Conservation (phyloP, 2,797 vertebrate species). For the Sandelia bainsii region DNA sequence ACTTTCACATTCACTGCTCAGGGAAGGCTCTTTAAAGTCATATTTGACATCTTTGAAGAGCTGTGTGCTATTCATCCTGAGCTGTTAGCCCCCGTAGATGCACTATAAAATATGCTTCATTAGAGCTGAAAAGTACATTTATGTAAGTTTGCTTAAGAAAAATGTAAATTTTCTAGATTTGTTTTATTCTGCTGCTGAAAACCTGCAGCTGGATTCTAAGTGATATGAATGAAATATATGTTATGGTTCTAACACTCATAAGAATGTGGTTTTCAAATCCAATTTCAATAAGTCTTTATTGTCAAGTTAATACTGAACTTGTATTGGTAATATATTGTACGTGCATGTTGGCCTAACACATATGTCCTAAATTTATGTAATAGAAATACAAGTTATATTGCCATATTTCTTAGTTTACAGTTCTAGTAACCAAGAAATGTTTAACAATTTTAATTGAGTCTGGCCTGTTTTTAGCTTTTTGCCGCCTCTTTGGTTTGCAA, state of each 20-base stretch:
- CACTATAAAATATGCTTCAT: slow-evolving; percentile 11
- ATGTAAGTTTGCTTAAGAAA: slow-evolving; percentile 9
- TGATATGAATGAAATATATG: slow-evolving; percentile 24
- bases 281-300: slow-evolving; percentile 4
- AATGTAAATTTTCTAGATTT: slow-evolving; percentile 12
- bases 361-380: not conserved
- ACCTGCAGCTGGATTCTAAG: not conserved
- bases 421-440: not conserved
- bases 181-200: slow-evolving; percentile 22
- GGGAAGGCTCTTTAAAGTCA: slow-evolving; percentile 58
- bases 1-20: slow-evolving; percentile 60
- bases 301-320: not conserved
- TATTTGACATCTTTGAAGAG: slow-evolving; percentile 48
- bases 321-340: not conserved
- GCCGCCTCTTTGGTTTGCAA: not conserved
- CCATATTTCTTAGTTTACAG: not conserved
- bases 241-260: slow-evolving; percentile 11
- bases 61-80: slow-evolving; percentile 22
- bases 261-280: slow-evolving; percentile 13
- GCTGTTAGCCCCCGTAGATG: slow-evolving; percentile 37
- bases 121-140: slow-evolving; percentile 32
- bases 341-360: not conserved
- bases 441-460: slow-evolving; percentile 17
- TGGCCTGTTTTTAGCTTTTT: not conserved
- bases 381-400: not conserved